Evolutionary conservation across 1,140 invertebrate genomes (phyloP).

Genomic region (Hycleus phaleratus): DNA sequence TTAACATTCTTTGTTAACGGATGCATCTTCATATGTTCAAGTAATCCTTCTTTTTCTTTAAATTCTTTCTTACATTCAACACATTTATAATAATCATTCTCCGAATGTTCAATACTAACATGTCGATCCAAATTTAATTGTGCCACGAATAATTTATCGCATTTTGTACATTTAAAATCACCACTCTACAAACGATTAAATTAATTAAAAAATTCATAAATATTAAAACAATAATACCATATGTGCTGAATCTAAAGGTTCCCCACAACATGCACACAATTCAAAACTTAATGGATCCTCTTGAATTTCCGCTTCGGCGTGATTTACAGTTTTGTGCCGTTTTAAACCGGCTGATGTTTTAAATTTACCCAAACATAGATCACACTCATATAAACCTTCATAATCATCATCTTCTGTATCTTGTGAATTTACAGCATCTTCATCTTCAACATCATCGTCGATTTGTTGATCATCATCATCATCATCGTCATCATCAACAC

Average conservation of each 20-base stretch:
- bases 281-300: slow-evolving; percentile 36
- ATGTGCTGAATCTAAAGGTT: slow-evolving; percentile 46
- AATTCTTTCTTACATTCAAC: slow-evolving; percentile 31
- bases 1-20: slow-evolving; percentile 42
- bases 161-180: slow-evolving; percentile 45
- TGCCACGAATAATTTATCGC: slow-evolving; percentile 58
- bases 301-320: slow-evolving; percentile 23
- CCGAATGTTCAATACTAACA: slow-evolving; percentile 42
- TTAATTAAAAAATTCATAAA: slow-evolving; percentile 5
- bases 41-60: slow-evolving; percentile 18
- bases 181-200: slow-evolving; percentile 39
- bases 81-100: slow-evolving; percentile 33
- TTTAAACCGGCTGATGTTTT: slow-evolving; percentile 35
- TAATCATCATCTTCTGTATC: background rate
- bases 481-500: slow-evolving; percentile 31
- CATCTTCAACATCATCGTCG: slow-evolving; percentile 3
- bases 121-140: slow-evolving; percentile 68
- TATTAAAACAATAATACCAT: slow-evolving; percentile 32
- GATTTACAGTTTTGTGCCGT: slow-evolving; percentile 33
- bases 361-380: slow-evolving; percentile 32
- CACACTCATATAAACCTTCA: slow-evolving; percentile 21
- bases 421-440: slow-evolving; percentile 1
- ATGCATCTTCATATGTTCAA: slow-evolving; percentile 34
- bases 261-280: slow-evolving; percentile 47
- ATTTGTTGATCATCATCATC: slow-evolving; percentile 25